Evolutionary conservation across 1,140 invertebrate genomes (phyloP), one percentile per base, ranked within the genome.

Genomic region (Caligus rogercresseyi): DNA sequence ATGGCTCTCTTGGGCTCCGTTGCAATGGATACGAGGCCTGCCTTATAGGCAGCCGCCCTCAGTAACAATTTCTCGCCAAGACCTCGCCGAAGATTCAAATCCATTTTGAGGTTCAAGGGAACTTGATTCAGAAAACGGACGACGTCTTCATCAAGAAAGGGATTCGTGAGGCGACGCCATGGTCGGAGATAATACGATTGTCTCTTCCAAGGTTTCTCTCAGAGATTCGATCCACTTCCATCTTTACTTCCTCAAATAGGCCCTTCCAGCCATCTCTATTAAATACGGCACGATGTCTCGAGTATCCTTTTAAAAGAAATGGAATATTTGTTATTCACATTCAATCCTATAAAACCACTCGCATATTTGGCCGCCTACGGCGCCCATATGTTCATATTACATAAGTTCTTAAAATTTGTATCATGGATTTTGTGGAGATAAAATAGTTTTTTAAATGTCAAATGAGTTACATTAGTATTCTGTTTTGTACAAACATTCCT

Each of bases 51-150:
- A 51, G 82, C 73, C n/a, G 87, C 72, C 68, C 94, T 76, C 25
- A 98, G 74, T 31, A 98, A 75, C 53, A 94, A 73, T 74, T 98
- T 98, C 70, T 98, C 93, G n/a, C 93, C 93, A 57, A 89, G 66
- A 51, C 91, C 90, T 68, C 81, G 74, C 26, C 80, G 80, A 3
- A 61, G 20, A 4, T 14, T 11, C 7, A 61, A 20, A 26, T 61
- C 20, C 14, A 20, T 25, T 51, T 61, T 61, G 2, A 15, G 11
- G 16, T 2, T 4, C 20, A 26, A 25, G 15, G 24, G 25, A 18
- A 61, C 16, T 11, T 21, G 70, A 67, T 79, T 77, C 2, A 89
- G 75, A 75, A 82, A 92, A 54, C 80, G 68, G 3, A 91, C 82
- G 54, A 97, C 75, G 65, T 83, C 75, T 75, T 98, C 93, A 77